Conservation (phyloP, 2,888 invertebrate genomes). For the Octodonta nipae region DNA sequence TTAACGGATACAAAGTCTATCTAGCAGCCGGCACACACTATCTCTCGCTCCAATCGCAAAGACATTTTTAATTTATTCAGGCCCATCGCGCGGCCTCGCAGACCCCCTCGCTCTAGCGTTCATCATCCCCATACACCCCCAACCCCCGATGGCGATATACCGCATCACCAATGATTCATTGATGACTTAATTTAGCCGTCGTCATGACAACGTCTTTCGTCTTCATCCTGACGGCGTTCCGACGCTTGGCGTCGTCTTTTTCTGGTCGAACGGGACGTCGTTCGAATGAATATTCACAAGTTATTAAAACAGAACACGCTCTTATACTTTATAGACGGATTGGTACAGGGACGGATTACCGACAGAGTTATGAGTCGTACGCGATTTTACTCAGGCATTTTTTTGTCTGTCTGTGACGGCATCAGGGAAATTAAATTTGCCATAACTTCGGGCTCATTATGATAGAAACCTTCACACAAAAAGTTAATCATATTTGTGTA, state of each 20-base stretch:
- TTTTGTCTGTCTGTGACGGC: too few species aligned
- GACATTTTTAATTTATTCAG: conserved; percentile 33
- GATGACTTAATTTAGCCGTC: conserved; percentile 36
- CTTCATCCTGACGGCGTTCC: conserved; percentile 21
- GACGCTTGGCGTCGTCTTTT: conserved; percentile 22
- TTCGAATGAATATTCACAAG: conserved; percentile 38
- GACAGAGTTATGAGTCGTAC: too few species aligned
- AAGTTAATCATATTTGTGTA: too few species aligned
- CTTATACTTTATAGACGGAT: conserved; percentile 27
- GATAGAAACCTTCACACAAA: too few species aligned
- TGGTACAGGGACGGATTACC: conserved; percentile 6
- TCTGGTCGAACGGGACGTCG: conserved; percentile 21
- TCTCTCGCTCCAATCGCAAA: conserved; percentile 19
- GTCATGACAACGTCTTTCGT: conserved; percentile 30
- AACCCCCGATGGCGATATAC: conserved; percentile 21
- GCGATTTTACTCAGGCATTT: too few species aligned
- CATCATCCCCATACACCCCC: conserved; percentile 13
- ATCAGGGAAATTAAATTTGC: too few species aligned
- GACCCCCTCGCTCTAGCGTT: conserved; percentile 4
- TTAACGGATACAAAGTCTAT: conserved; percentile 16
- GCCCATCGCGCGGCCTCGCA: conserved; percentile 9
- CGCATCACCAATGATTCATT: conserved; percentile 36
- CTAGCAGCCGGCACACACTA: too few species aligned
- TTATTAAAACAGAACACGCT: conserved; percentile 37
- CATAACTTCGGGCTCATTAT: too few species aligned